A percentile compares a stretch with the other conserved stretches of the same genome.
phyloP scores from a whole-genome alignment of 2,113 vertebrate genomes.

The Misgurnus mizolepis region DNA sequence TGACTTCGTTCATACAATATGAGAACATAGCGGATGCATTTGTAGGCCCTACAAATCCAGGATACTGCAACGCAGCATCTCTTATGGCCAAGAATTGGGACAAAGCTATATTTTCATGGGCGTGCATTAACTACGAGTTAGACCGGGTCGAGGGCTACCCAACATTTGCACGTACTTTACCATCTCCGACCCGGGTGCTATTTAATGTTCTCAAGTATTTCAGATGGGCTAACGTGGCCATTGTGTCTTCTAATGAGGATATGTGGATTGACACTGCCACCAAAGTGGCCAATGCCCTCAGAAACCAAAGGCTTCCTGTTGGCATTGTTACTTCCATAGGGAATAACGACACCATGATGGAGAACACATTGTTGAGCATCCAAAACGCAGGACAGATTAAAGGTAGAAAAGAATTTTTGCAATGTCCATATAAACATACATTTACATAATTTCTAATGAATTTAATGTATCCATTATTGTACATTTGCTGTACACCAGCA shows the following conservation, averaged over 20 bases:
- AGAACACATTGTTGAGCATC: slow-evolving; percentile 75
- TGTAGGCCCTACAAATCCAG: slow-evolving; percentile 84
- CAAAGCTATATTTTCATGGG: slow-evolving; percentile 86
- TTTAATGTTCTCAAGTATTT: slow-evolving; percentile 85
- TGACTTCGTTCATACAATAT: slow-evolving; percentile 77
- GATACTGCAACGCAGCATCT: slow-evolving; percentile 82
- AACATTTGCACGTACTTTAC: slow-evolving; percentile 78
- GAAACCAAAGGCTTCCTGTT: slow-evolving; percentile 78
- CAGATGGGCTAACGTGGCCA: slow-evolving; percentile 83
- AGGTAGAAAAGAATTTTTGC: slow-evolving; percentile 68
- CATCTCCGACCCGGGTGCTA: slow-evolving; percentile 76
- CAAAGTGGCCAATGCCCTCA: slow-evolving; percentile 76
- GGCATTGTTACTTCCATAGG: slow-evolving; percentile 73
- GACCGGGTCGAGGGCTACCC: slow-evolving; percentile 71
- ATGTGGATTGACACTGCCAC: slow-evolving; percentile 84
- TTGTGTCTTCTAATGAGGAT: slow-evolving; percentile 84
- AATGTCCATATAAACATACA: background rate
- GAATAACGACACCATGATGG: slow-evolving; percentile 74
- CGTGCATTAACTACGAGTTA: slow-evolving; percentile 82
- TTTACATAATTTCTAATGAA: too few relatives aligned
- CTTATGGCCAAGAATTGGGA: slow-evolving; percentile 84
- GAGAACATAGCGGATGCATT: slow-evolving; percentile 78
- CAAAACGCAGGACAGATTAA: slow-evolving; percentile 71
- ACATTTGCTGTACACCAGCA: too few relatives aligned
- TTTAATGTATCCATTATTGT: background rate